Conservation (phyloP, 23 tunicate species). For the Corella eumyota region DNA sequence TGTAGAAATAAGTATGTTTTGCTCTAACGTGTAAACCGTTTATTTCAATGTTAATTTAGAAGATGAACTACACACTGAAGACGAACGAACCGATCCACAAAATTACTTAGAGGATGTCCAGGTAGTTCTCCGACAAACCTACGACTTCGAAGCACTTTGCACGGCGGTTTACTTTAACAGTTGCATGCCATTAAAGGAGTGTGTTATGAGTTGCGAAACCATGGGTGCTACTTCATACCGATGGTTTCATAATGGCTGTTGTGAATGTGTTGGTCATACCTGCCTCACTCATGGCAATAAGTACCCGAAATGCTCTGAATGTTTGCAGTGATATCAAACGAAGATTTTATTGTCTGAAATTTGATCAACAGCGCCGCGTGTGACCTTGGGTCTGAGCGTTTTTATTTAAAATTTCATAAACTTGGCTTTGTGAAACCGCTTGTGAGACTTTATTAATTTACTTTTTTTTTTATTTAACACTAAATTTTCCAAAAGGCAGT, state of each 20-base stretch:
- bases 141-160: conserved; percentile 39
- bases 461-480: no score
- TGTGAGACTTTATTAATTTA: no score
- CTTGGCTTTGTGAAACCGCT: no score
- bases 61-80: background rate
- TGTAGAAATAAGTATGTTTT: no score
- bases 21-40: no score
- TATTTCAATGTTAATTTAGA: background rate
- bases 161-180: conserved; percentile 58
- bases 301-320: conserved; percentile 59
- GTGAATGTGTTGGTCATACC: conserved; percentile 70
- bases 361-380: background rate
- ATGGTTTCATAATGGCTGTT: conserved; percentile 96
- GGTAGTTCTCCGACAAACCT: conserved; percentile 30
- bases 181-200: conserved; percentile 61
- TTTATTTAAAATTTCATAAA: no score
- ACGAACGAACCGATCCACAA: conserved; percentile 3
- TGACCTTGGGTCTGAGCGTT: no score
- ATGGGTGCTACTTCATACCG: conserved; percentile 78
- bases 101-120: conserved; percentile 59
- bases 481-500: no score
- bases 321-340: conserved; percentile 52
- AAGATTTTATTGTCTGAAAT: no score
- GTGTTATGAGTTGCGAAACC: conserved; percentile 48
- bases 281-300: conserved; percentile 66